Percentiles rank a stretch among this genome's conserved stretches.
Conservation (phyloP, 2,113 vertebrate species). For the Cichladusa arquata region DNA sequence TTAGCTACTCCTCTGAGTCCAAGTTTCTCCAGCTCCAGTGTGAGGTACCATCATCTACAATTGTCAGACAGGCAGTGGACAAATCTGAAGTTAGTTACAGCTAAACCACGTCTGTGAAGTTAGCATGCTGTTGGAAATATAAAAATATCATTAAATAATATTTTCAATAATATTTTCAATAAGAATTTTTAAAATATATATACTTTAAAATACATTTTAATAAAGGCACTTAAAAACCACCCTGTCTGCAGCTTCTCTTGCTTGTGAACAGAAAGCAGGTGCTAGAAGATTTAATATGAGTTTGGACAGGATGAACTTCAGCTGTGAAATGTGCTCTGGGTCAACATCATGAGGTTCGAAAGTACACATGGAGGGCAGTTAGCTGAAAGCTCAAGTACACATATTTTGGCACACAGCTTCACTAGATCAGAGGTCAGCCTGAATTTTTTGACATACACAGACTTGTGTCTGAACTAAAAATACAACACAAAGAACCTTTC, state of each 20-base stretch:
- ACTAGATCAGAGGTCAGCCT: background rate
- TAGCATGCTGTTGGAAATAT: background rate
- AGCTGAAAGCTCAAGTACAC: background rate
- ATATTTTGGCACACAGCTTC: background rate
- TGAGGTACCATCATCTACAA: background rate
- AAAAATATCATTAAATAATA: background rate
- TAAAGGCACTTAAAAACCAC: background rate
- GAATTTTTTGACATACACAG: background rate
- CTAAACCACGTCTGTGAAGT: background rate
- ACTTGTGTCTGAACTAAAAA: background rate
- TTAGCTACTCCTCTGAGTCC: background rate
- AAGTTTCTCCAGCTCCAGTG: background rate
- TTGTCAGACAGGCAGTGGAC: background rate
- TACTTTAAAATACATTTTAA: background rate
- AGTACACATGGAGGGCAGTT: background rate
- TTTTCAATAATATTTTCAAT: background rate
- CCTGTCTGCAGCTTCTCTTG: background rate
- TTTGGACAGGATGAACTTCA: background rate
- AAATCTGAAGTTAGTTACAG: background rate
- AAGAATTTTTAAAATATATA: background rate
- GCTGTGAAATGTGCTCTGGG: background rate
- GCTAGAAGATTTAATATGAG: background rate
- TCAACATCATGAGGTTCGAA: background rate
- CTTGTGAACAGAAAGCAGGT: background rate
- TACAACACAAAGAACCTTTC: background rate